phyloP scores from a whole-genome alignment of 2,888 invertebrate genomes.

The Amiota communis region DNA sequence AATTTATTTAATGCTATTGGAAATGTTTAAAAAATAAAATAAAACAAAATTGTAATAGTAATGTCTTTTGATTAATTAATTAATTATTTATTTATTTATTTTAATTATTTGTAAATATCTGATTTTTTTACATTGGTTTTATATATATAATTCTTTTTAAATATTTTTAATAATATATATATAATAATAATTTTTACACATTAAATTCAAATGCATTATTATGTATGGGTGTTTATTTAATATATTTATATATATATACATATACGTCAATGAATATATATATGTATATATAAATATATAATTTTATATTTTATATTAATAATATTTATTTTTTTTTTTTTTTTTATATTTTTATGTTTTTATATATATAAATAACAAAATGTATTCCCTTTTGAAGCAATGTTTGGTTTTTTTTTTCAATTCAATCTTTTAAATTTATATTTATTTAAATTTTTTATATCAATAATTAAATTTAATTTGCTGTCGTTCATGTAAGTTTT shows the following conservation, averaged over 20 bases:
- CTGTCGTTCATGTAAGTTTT: constrained; percentile 14
- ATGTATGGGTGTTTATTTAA: constrained; percentile 50
- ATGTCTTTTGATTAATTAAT: neutral
- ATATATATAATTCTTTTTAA: constrained; percentile 39
- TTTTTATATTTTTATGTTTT: constrained; percentile 52
- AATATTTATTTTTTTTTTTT: constrained; percentile 38
- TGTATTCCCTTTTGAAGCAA: constrained; percentile 63
- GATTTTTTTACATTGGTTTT: constrained; percentile 47
- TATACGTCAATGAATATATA: no score
- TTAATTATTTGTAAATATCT: constrained; percentile 32
- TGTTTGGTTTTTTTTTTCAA: constrained; percentile 39
- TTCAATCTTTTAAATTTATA: constrained; percentile 26
- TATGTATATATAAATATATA: no score
- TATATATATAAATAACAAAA: constrained; percentile 70
- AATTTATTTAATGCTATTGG: no score
- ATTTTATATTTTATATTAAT: constrained; percentile 39
- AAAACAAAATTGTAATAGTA: neutral
- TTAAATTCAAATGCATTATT: constrained; percentile 64
- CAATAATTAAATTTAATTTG: constrained; percentile 49
- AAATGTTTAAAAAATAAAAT: neutral
- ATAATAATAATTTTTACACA: constrained; percentile 61
- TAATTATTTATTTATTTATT: constrained; percentile 26
- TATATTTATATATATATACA: constrained; percentile 47
- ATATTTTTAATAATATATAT: constrained; percentile 54
- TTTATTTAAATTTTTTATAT: constrained; percentile 40